phyloP scores from a whole-genome alignment of 30 jellyfish, hydroid and myxozoan species.

The Turritopsis rubra region DNA sequence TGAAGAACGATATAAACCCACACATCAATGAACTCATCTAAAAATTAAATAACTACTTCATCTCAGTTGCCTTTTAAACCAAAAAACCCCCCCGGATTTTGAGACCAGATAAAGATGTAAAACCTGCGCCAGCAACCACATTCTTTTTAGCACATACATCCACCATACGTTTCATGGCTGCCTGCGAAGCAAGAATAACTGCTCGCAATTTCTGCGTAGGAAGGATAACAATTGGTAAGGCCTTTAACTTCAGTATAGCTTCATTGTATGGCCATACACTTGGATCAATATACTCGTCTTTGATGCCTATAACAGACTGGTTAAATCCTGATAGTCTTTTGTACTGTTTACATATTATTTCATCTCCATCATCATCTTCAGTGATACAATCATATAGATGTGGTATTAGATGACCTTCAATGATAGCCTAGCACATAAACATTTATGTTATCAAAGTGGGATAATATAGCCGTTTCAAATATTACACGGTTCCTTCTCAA shows the following conservation, averaged over 20 bases:
- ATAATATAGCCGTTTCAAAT: too few species aligned
- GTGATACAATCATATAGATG: conserved; percentile 31
- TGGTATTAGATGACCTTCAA: conserved; percentile 55
- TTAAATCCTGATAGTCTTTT: conserved; percentile 7
- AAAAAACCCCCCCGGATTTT: too few species aligned
- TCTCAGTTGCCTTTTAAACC: too few species aligned
- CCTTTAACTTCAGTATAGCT: conserved; percentile 41
- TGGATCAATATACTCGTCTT: conserved; percentile 24
- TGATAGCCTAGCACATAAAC: conserved; percentile 20
- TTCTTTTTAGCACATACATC: conserved; percentile 28
- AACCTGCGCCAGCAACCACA: conserved; percentile 74
- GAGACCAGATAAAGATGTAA: too few species aligned
- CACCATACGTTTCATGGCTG: conserved; percentile 27
- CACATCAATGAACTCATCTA: conserved; percentile 74
- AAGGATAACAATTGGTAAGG: conserved; percentile 21
- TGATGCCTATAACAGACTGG: conserved; percentile 40
- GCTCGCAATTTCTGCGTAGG: conserved; percentile 53
- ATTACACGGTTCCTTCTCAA: too few species aligned
- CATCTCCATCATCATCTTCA: conserved; percentile 23
- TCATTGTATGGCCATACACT: conserved; percentile 42
- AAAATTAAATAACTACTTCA: too few species aligned
- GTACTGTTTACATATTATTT: conserved; percentile 25
- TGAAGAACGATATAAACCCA: conserved; percentile 66
- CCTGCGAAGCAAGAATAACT: conserved; percentile 50
- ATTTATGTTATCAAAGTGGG: too few species aligned